Evolutionary conservation across 1,140 invertebrate genomes (phyloP), one percentile per base, ranked within the genome.

Genomic region (Leucophenga varia): DNA sequence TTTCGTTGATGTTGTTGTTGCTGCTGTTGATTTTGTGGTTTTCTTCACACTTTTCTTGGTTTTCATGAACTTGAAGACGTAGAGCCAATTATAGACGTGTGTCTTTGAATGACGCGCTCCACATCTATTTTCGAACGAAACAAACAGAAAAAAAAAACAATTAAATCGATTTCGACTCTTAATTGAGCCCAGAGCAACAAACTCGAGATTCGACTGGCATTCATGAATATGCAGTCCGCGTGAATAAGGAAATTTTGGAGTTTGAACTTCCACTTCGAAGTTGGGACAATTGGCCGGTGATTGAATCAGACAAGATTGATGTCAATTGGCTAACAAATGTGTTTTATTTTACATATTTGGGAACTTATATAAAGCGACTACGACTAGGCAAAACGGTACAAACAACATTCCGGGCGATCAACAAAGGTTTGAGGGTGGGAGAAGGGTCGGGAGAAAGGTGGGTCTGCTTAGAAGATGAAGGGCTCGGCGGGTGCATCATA

Each of bases 21-120:
- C n/a, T 30, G 7, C 35, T 36, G 19, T 10, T 38, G 16, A 43
- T 28, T 34, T 38, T 12, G 30, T 47, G 32, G 59, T 61, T 61
- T 61, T 63, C 63, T 67, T 65, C 50, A 63, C 63, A 65, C 63
- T 65, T 67, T 65, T 65, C 59, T 67, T 31, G 43, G 46, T 64
- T 64, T 64, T 64, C 61, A 57, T 64, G 57, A 61, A 64, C 63
- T 64, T 64, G 49, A 39, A 43, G 49, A 25, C 14, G 43, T 8
- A 43, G 44, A 43, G 44, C 38, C 63, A 65, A 65, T 65, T 65
- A 65, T 65, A 41, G 49, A 43, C 49, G 34, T 61, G 49, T 61
- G 32, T 7, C 4, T 34, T 4, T 34, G 32, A 4, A 34, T 42
- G 45, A n/a, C n/a, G n/a, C n/a, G n/a, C n/a, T n/a, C n/a, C n/a